phyloP scores from a whole-genome alignment of 2,113 vertebrate species.

The Gobio gobio region DNA sequence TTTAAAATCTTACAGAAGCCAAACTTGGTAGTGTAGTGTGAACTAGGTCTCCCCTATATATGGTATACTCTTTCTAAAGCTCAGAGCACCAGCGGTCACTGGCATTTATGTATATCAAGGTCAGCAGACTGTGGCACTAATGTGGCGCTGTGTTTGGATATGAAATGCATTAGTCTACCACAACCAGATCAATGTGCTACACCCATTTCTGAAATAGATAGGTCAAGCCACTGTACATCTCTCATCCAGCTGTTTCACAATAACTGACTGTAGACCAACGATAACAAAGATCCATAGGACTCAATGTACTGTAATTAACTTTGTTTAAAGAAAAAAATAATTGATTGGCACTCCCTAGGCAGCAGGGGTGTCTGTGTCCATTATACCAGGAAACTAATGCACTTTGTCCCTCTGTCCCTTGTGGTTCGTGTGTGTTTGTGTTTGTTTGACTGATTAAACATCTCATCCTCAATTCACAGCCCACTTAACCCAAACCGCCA shows the following conservation, averaged over 20 bases:
- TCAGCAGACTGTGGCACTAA: slow-evolving; percentile 19
- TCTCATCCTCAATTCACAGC: slow-evolving; percentile 57
- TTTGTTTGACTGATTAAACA: slow-evolving; percentile 54
- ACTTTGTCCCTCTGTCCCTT: slow-evolving; percentile 22
- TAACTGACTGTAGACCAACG: background rate
- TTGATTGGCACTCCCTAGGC: slow-evolving; percentile 10
- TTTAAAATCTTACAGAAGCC: background rate
- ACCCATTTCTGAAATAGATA: slow-evolving; percentile 13
- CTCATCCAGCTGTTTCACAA: slow-evolving; percentile 10
- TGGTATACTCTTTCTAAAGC: background rate
- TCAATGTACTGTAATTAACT: slow-evolving; percentile 24
- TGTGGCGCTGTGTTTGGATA: background rate
- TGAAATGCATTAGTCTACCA: slow-evolving; percentile 27
- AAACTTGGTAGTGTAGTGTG: background rate
- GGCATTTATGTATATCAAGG: slow-evolving; percentile 10
- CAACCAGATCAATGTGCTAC: slow-evolving; percentile 23
- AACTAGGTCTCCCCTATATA: background rate
- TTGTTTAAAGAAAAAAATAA: slow-evolving; percentile 10
- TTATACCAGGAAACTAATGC: background rate
- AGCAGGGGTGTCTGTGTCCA: background rate
- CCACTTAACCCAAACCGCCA: slow-evolving; percentile 55
- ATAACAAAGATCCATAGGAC: slow-evolving; percentile 24
- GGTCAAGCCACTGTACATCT: slow-evolving; percentile 15
- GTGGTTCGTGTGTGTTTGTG: slow-evolving; percentile 39
- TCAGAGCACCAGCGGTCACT: background rate